Evolutionary conservation across 2,888 invertebrate species (phyloP), one percentile per base, ranked within the genome.

Genomic region (Tanypteryx hageni): DNA sequence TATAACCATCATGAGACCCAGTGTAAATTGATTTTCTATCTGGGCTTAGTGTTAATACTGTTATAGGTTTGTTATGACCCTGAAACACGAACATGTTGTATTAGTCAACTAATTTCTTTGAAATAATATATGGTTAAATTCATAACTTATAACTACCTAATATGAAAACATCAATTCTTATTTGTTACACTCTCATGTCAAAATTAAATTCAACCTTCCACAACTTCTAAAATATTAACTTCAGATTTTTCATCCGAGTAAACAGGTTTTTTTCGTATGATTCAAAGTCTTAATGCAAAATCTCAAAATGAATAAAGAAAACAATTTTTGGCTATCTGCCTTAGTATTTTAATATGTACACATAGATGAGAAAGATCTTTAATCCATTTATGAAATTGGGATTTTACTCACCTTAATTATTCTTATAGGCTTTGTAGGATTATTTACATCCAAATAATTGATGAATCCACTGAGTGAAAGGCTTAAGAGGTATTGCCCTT

Each of bases 61-160:
- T 99, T 93, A 99, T 99, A 0, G 99, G 99, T 95, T 99, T 99
- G 95, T 99, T 99, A 95, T 99, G 99, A 0, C 99, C 99, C 96
- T 97, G 94, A 92, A 93, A 94, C 89, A 59, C 93, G 68, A 82
- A 84, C 82, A 93, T 44, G 5, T 44, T 44, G 5, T 5, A 44
- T 44, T 44, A 3, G 44, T 44, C 44, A 3, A 68, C 10, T n/a
- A n/a, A 68, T 18, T 68, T n/a, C 0, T 64, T 64, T 64, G 8
- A 64, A 18, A 11, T 14, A n/a, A 11, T n/a, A 68, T 68, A 5
- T n/a, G 44, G 61, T 92, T 18, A 44, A 86, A 16, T 76, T 27
- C 61, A 59, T 11, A 13, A 61, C 44, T n/a, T n/a, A n/a, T n/a
- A 11, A 22, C 22, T n/a, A n/a, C 0, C 7, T n/a, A n/a, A n/a